Evolutionary conservation across 2,113 vertebrate genomes (phyloP).

Genomic region (Corydoras sp.): DNA sequence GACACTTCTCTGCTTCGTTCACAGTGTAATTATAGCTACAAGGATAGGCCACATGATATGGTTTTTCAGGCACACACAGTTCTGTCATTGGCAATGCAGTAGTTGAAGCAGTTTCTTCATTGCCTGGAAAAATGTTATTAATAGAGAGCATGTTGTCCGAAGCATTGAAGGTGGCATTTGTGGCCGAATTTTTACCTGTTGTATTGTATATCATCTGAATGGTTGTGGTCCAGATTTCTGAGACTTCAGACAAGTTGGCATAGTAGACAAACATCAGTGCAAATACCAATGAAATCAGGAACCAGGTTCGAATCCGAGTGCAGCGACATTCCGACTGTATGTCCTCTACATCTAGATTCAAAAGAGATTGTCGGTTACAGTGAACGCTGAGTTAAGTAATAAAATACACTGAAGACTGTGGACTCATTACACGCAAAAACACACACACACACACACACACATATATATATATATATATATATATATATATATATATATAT

Average conservation of each 20-base stretch:
- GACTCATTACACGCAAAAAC: no score
- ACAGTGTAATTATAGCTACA: slow-evolving; percentile 55
- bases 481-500: no score
- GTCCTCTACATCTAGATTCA: not conserved
- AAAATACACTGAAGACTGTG: no score
- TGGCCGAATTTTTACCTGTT: not conserved
- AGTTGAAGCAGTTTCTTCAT: not conserved
- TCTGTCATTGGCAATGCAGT: not conserved
- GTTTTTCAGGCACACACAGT: slow-evolving; percentile 22
- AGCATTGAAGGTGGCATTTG: not conserved
- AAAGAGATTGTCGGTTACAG: not conserved
- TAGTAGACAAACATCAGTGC: slow-evolving; percentile 15
- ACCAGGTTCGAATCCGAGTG: not conserved
- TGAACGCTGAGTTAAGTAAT: no score
- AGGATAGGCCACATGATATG: slow-evolving; percentile 55
- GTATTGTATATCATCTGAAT: not conserved
- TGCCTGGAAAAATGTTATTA: not conserved
- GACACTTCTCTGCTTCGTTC: slow-evolving; percentile 54
- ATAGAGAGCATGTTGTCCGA: not conserved
- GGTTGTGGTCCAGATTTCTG: not conserved
- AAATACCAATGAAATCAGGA: slow-evolving; percentile 5
- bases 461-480: no score
- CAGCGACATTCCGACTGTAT: not conserved
- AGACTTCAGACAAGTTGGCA: not conserved
- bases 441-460: no score